Evolutionary conservation across 2,888 invertebrate species (phyloP), one percentile per base, ranked within the genome.

Genomic region (Leucania comma): DNA sequence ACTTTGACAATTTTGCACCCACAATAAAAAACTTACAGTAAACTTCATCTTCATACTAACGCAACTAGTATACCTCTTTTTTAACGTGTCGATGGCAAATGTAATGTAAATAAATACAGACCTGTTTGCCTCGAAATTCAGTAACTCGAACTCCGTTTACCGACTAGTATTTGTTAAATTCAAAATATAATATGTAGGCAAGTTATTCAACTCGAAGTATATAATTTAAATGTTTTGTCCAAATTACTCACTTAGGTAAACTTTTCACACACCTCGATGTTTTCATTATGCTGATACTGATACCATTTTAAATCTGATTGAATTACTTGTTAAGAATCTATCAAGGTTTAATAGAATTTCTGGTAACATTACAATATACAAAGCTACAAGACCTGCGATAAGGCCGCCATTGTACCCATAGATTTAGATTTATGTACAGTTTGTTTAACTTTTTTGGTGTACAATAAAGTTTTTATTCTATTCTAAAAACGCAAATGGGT

Each of bases 71-170:
- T 42, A n/a, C 72, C 12, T 29, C 14, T 54, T 29, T 20, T 51
- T 63, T 54, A 74, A 22, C n/a, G 38, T 74, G n/a, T 38, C n/a
- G 35, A 48, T 73, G 46, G 20, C n/a, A 54, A 54, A 48, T 53
- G 20, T 26, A 20, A 61, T 26, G 20, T 35, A 60, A 72, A 72
- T 24, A 74, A 29, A 63, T 46, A 51, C 32, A 46, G 42, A 20
- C 32, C 22, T 17, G 42, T 62, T 54, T 29, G 12, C 17, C 20
- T 29, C 14, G n/a, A 56, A 72, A 32, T 74, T 24, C 12, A n/a
- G 12, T 5, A n/a, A 12, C 2, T 24, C 0, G 20, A 48, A 54
- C 29, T 62, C 35, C 6, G 17, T 24, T 24, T 46, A 22, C 38
- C 20, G 42, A 26, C 50, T 53, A 22, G 26, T 14, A 17, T 4